These are phyloP conservation scores for Lophochroa leadbeateri DNA, from an alignment of 2,113 vertebrate genomes.

Conservation along the genomic window DNA sequence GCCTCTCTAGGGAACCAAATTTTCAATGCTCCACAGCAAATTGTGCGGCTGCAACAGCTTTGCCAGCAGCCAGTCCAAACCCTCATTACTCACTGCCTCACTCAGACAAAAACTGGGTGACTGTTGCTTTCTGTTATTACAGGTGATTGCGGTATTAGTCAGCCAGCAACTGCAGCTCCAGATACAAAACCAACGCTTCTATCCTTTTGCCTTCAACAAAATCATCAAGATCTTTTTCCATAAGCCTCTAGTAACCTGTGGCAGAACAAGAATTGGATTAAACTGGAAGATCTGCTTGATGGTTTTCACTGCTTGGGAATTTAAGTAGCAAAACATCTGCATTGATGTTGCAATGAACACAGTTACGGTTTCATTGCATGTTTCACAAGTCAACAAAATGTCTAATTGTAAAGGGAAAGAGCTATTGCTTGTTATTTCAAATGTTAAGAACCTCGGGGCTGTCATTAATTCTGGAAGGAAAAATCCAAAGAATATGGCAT, in stretches of 20 bases:
- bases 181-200: background rate
- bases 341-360: background rate
- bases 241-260: background rate
- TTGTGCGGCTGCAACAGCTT: background rate
- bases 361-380: background rate
- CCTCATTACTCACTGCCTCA: background rate
- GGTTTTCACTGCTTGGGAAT: background rate
- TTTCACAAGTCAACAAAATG: background rate
- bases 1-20: background rate
- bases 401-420: background rate
- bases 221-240: background rate
- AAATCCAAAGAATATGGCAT: background rate
- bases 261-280: background rate
- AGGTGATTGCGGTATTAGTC: background rate
- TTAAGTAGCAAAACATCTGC: background rate
- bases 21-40: background rate
- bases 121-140: background rate
- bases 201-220: background rate
- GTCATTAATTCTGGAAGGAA: background rate
- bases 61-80: constrained; percentile 31
- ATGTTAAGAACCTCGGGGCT: background rate
- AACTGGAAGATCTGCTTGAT: background rate
- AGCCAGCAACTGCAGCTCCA: background rate
- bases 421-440: background rate
- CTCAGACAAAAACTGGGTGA: background rate